Evolutionary conservation across 64 coral and sea anemone genomes (phyloP).

Genomic region (Porites lutea): DNA sequence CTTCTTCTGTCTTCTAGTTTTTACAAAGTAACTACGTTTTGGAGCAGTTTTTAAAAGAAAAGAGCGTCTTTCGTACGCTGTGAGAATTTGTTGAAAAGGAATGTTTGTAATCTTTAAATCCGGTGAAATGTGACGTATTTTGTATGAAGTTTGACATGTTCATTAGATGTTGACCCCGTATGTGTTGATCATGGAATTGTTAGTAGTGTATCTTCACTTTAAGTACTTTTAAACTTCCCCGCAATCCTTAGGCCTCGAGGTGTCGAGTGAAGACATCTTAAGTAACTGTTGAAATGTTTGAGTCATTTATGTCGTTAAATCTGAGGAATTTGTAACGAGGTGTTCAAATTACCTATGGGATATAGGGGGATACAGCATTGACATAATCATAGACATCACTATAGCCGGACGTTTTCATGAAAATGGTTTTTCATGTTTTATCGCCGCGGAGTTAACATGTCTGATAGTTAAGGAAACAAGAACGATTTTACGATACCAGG

Average conservation of each 20-base stretch:
- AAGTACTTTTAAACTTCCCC: neutral
- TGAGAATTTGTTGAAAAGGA: slow-evolving; percentile 2
- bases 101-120: neutral
- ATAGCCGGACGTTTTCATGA: no score
- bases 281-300: neutral
- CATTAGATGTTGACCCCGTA: neutral
- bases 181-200: neutral
- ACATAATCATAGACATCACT: no score
- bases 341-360: no score
- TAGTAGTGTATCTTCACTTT: neutral
- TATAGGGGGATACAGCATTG: no score
- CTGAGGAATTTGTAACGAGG: neutral
- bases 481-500: no score
- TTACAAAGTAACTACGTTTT: neutral
- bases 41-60: neutral
- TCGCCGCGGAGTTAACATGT: no score
- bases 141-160: neutral
- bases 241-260: neutral
- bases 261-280: neutral
- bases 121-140: neutral
- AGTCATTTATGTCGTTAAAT: neutral
- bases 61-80: neutral
- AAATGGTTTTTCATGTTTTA: no score
- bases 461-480: no score
- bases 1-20: no score